A percentile compares a stretch with the other conserved stretches of the same genome.
Evolutionary conservation across 2,888 invertebrate species (phyloP).

Genomic region (Macaria liturata): DNA sequence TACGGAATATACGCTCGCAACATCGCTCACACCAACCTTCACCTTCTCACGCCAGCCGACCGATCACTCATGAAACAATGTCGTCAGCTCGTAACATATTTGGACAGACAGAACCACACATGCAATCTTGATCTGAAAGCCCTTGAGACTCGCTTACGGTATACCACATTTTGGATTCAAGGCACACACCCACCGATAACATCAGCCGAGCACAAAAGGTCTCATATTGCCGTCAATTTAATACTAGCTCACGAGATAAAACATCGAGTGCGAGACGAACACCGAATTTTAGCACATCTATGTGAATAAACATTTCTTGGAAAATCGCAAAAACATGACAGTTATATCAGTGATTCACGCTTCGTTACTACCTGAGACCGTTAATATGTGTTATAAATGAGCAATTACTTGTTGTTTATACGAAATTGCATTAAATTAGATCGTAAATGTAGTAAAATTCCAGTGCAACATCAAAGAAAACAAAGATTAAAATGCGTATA

Average conservation of each 20-base stretch:
- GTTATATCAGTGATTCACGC: constrained; percentile 76
- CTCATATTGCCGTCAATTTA: constrained; percentile 19
- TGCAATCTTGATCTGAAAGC: constrained; percentile 22
- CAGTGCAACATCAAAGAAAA: too few species aligned
- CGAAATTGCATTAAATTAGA: constrained; percentile 1
- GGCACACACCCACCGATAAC: constrained; percentile 40
- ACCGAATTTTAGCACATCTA: constrained; percentile 59
- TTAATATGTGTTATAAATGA: constrained; percentile 49
- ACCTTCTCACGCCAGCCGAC: constrained; percentile 7
- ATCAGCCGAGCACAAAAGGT: constrained; percentile 30
- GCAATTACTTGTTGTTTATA: constrained; percentile 31
- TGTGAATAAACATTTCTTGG: constrained; percentile 66
- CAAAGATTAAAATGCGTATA: not conserved
- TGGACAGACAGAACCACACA: constrained; percentile 12
- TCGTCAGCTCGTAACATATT: constrained; percentile 11
- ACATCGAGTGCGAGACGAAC: constrained; percentile 36
- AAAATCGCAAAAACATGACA: constrained; percentile 70
- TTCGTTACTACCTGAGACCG: constrained; percentile 65
- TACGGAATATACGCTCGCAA: constrained; percentile 17
- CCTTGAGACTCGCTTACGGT: constrained; percentile 27
- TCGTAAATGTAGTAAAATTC: not conserved
- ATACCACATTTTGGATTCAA: constrained; percentile 38
- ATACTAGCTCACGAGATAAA: constrained; percentile 18
- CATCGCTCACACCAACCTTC: constrained; percentile 8
- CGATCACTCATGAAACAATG: constrained; percentile 2